Evolutionary conservation across 2,113 vertebrate genomes (phyloP), one percentile per base, ranked within the genome.

Genomic region (Engraulis encrasicolus): DNA sequence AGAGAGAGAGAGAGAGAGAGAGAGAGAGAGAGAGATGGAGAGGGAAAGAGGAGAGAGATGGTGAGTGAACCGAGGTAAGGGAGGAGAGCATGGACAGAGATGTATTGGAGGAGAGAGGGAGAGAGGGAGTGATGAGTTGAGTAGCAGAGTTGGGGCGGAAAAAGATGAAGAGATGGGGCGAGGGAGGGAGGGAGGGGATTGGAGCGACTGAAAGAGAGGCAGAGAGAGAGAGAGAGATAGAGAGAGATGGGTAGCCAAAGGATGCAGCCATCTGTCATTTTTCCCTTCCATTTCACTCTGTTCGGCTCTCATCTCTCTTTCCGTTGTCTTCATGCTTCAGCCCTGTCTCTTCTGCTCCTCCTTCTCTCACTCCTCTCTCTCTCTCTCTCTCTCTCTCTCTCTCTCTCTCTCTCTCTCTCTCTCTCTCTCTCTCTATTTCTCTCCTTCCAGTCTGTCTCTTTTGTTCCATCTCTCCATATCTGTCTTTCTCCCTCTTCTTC

Each of bases 1-100:
- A 80, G 86, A 61, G 36, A 84, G 58, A 82, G 61, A 19, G 15
- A 78, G 77, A 50, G 61, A 6, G 20, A 45, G 1, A 40, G 81
- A 81, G 45, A 37, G 7, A 49, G 9, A 45, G 9, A 45, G 40
- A 45, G 9, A 45, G 40, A 9, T 45, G 40, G 9, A 45, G 40
- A 45, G 9, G 4, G 40, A 45, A 5, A 45, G n/a, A 45, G 40
- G 40, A 45, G 40, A 45, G 40, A 9, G 40, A n/a, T n/a, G n/a
- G n/a, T n/a, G n/a, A n/a, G n/a, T n/a, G n/a, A n/a, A n/a, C n/a
- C n/a, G n/a, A n/a, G n/a, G n/a, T n/a, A n/a, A n/a, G n/a, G n/a
- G n/a, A n/a, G n/a, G n/a, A n/a, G n/a, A n/a, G n/a, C n/a, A n/a
- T n/a, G n/a, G n/a, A n/a, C n/a, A n/a, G n/a, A n/a, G n/a, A n/a